A percentile compares a stretch with the other conserved stretches of the same genome.
These are phyloP conservation scores for Dasysyrphus tricinctus DNA, from an alignment of 2,888 invertebrate genomes.

Conservation along the genomic window DNA sequence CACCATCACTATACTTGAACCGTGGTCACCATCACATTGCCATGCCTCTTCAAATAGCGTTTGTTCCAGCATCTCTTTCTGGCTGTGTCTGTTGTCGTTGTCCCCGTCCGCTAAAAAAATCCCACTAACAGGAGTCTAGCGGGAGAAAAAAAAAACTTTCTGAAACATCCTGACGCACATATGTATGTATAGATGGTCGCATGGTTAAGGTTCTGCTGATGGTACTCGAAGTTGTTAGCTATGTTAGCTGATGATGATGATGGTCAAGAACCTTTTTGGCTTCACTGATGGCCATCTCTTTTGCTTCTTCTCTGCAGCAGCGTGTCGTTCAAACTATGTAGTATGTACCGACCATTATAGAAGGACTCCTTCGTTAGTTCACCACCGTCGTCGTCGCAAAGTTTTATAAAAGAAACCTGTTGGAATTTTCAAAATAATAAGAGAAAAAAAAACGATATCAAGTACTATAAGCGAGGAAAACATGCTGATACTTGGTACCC, in stretches of 20 bases:
- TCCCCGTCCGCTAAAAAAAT: constrained; percentile 6
- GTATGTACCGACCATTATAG: constrained; percentile 36
- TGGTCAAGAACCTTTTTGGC: constrained; percentile 75
- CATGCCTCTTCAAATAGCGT: constrained; percentile 57
- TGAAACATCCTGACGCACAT: constrained; percentile 55
- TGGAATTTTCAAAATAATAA: constrained; percentile 66
- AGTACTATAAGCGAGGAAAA: constrained; percentile 45
- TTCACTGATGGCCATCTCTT: constrained; percentile 74
- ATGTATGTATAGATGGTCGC: constrained; percentile 1
- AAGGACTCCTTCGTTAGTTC: constrained; percentile 58
- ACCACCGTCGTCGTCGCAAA: not conserved
- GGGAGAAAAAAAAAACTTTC: constrained; percentile 10
- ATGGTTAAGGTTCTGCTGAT: constrained; percentile 17
- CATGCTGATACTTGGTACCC: constrained; percentile 45
- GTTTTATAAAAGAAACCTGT: constrained; percentile 71
- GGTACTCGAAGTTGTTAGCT: constrained; percentile 49
- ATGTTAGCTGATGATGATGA: constrained; percentile 50
- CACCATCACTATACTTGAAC: constrained; percentile 43
- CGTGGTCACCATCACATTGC: constrained; percentile 42
- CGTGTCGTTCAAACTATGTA: constrained; percentile 50
- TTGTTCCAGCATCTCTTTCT: constrained; percentile 32
- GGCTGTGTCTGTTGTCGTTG: not conserved
- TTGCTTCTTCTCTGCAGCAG: constrained; percentile 52
- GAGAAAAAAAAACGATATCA: constrained; percentile 30
- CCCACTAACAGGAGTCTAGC: constrained; percentile 17